A percentile compares a stretch with the other conserved stretches of the same genome.
phyloP scores from a whole-genome alignment of 2,888 invertebrate species.

The Drosophila colorata region DNA sequence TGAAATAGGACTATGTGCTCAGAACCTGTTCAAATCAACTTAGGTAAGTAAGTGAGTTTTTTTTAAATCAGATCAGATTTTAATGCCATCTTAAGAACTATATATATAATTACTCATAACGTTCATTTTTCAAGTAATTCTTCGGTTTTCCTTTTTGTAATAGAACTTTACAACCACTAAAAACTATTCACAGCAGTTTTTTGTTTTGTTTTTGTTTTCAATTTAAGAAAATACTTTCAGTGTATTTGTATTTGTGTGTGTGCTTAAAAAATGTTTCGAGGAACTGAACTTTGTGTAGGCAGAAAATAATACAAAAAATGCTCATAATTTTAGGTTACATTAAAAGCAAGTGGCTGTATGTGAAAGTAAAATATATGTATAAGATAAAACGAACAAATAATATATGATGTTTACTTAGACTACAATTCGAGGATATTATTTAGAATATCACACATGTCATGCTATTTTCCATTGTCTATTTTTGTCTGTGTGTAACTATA shows the following conservation, averaged over 20 bases:
- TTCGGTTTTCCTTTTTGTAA: constrained; percentile 34
- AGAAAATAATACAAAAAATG: constrained; percentile 6
- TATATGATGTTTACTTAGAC: constrained; percentile 45
- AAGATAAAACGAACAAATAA: constrained; percentile 26
- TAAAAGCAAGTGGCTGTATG: constrained; percentile 54
- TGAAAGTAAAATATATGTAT: constrained; percentile 6
- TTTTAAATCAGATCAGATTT: constrained; percentile 32
- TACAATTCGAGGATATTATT: constrained; percentile 76
- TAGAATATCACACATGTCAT: constrained; percentile 80
- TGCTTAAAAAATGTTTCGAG: constrained; percentile 4
- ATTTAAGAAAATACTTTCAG: constrained; percentile 56
- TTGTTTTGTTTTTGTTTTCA: constrained; percentile 40
- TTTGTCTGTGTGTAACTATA: constrained; percentile 16
- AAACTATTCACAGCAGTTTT: constrained; percentile 84
- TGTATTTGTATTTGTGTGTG: constrained; percentile 17
- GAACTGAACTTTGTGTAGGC: constrained; percentile 15
- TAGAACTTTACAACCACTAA: constrained; percentile 83
- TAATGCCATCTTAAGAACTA: constrained; percentile 69
- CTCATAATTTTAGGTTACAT: constrained; percentile 1
- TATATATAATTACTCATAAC: constrained; percentile 55
- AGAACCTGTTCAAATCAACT: constrained; percentile 17
- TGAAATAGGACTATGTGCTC: constrained; percentile 29
- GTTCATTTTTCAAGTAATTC: constrained; percentile 24
- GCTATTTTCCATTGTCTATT: constrained; percentile 34
- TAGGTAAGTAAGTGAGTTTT: constrained; percentile 17